Conservation (phyloP, 2,888 invertebrate genomes). For the Pemphredon lugubris region DNA sequence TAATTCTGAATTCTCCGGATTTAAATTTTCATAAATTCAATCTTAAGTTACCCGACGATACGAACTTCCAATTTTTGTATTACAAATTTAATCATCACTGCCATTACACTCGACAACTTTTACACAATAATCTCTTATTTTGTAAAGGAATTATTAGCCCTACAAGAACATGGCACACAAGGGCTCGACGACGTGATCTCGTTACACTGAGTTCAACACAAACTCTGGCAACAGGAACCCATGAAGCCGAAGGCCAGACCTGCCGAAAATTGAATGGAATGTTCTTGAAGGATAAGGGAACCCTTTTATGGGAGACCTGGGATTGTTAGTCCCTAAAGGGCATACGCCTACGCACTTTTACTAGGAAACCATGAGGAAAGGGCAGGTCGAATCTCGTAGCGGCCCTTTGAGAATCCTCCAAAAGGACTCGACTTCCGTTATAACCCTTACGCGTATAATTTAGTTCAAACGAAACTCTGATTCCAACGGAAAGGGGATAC, state of each 20-base stretch:
- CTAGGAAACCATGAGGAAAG: constrained; percentile 77
- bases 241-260: constrained; percentile 58
- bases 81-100: not conserved
- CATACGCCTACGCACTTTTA: constrained; percentile 81
- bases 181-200: constrained; percentile 12
- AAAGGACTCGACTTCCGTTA: constrained; percentile 39
- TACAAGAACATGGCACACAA: no score
- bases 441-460: constrained; percentile 1
- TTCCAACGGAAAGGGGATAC: no score
- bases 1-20: no score
- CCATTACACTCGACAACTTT: not conserved
- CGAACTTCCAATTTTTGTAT: no score
- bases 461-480: no score
- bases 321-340: constrained; percentile 77
- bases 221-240: constrained; percentile 75
- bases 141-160: no score
- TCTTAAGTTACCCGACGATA: no score
- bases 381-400: constrained; percentile 65
- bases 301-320: constrained; percentile 61
- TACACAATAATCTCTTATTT: not conserved
- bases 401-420: constrained; percentile 65
- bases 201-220: constrained; percentile 73
- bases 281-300: constrained; percentile 44
- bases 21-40: no score
- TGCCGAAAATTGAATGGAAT: constrained; percentile 46